Evolutionary conservation across 1,140 invertebrate species (phyloP), one percentile per base, ranked within the genome.

Genomic region (Pseudachorutes palmiensis): DNA sequence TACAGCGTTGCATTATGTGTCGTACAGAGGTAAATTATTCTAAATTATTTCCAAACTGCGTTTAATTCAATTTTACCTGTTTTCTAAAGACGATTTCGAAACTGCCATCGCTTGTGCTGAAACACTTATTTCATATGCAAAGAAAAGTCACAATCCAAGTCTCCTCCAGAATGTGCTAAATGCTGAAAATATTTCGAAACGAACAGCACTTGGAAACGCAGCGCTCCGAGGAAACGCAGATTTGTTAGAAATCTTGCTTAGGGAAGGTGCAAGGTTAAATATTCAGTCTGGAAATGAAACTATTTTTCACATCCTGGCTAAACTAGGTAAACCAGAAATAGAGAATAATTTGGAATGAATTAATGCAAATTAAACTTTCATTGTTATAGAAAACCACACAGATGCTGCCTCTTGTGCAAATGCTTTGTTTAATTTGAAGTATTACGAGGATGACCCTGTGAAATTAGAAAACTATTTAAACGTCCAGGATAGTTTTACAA

Each of bases 1-100:
- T 24, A 63, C 61, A 2, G 3, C 61, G 2, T 26, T 63, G 29
- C 61, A 63, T 29, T 48, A 19, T 9, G 36, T 32, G 5, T 14
- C 51, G 3, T 55, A 55, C 51, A 19, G 5, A 5, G 51, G 51
- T 55, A 55, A 55, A 41, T 41, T 24, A 45, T 19, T 45, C 9
- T 12, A 45, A 45, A 45, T 24, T 55, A 55, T 24, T 55, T 19
- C 3, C 5, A 55, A 24, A 55, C 5, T 55, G 9, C 24, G 24
- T 55, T 55, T 5, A 55, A 16, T 55, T 19, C 24, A 55, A 5
- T 55, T 55, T 55, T 24, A 12, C 5, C 51, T 24, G 5, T 16
- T 55, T 55, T 31, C 12, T 57, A 57, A 5, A 60, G 58, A 60
- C 26, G 31, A 60, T 32, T 60, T 32, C 31, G 58, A 60, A 60